Evolutionary conservation across 2,113 vertebrate genomes (phyloP).

Genomic region (Isichthys henryi): DNA sequence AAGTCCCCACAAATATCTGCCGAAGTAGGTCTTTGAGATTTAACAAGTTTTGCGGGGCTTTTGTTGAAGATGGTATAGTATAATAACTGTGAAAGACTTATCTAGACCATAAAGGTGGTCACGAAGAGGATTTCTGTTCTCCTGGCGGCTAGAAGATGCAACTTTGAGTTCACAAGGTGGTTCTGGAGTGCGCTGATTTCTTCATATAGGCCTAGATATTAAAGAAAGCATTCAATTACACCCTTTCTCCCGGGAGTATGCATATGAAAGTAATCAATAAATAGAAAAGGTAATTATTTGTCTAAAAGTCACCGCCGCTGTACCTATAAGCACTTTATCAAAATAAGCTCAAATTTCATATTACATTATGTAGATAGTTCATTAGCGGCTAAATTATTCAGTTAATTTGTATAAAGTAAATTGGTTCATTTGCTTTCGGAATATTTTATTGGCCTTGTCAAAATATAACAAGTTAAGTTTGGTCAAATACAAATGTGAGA

Average conservation of each 20-base stretch:
- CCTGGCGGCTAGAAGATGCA: not conserved
- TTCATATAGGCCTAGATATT: slow-evolving; percentile 45
- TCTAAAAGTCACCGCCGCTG: slow-evolving; percentile 46
- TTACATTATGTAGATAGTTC: slow-evolving; percentile 43
- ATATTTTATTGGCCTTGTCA: slow-evolving; percentile 59
- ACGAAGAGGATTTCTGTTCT: not conserved
- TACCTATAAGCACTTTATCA: slow-evolving; percentile 46
- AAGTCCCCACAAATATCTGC: slow-evolving; percentile 52
- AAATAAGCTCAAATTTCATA: slow-evolving; percentile 35
- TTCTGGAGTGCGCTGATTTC: slow-evolving; percentile 26
- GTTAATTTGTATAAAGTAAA: slow-evolving; percentile 57
- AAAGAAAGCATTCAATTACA: slow-evolving; percentile 60
- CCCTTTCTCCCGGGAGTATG: slow-evolving; percentile 48
- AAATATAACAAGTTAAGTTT: slow-evolving; percentile 56
- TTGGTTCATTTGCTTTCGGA: slow-evolving; percentile 48
- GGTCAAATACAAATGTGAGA: slow-evolving; percentile 53
- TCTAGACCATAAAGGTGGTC: not conserved
- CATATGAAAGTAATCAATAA: slow-evolving; percentile 58
- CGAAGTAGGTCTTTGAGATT: slow-evolving; percentile 63
- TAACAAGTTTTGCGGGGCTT: slow-evolving; percentile 45
- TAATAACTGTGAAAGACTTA: slow-evolving; percentile 4
- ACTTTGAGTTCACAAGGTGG: slow-evolving; percentile 36
- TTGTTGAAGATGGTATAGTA: slow-evolving; percentile 48
- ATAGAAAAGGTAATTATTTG: slow-evolving; percentile 61
- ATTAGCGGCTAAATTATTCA: slow-evolving; percentile 54